Conservation (phyloP, 1,140 invertebrate species). For the Vollenhovia emeryi region DNA sequence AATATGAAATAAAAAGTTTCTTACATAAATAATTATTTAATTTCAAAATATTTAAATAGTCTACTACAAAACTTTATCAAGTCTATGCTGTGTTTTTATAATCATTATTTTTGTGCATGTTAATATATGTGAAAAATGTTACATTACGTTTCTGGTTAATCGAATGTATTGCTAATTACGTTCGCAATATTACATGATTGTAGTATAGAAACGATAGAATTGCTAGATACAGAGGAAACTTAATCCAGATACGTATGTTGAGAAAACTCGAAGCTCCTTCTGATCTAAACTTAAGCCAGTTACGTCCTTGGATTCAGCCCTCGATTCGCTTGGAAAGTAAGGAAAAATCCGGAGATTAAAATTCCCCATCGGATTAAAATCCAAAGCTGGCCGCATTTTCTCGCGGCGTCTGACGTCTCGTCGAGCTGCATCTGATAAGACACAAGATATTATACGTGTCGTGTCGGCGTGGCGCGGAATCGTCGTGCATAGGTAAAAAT, state of each 20-base stretch:
- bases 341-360: slow-evolving; percentile 36
- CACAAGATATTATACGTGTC: slow-evolving; percentile 34
- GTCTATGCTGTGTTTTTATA: background rate
- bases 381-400: slow-evolving; percentile 2
- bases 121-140: background rate
- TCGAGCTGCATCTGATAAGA: slow-evolving; percentile 1
- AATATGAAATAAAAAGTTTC: background rate
- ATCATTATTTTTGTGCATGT: background rate
- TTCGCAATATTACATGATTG: background rate
- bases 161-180: background rate
- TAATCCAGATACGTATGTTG: background rate
- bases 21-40: background rate
- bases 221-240: background rate
- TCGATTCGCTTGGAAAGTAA: background rate
- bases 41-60: background rate
- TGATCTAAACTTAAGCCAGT: slow-evolving; percentile 14
- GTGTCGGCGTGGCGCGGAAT: slow-evolving; percentile 1
- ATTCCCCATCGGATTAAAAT: slow-evolving; percentile 58
- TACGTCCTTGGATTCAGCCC: background rate
- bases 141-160: background rate
- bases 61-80: background rate
- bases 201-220: background rate
- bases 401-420: slow-evolving; percentile 29
- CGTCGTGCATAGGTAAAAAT: background rate
- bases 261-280: background rate